Percentiles rank a stretch among this genome's conserved stretches.
These are phyloP conservation scores for Campylomormyrus tamandua DNA, from an alignment of 2,113 vertebrate species.

Conservation along the genomic window DNA sequence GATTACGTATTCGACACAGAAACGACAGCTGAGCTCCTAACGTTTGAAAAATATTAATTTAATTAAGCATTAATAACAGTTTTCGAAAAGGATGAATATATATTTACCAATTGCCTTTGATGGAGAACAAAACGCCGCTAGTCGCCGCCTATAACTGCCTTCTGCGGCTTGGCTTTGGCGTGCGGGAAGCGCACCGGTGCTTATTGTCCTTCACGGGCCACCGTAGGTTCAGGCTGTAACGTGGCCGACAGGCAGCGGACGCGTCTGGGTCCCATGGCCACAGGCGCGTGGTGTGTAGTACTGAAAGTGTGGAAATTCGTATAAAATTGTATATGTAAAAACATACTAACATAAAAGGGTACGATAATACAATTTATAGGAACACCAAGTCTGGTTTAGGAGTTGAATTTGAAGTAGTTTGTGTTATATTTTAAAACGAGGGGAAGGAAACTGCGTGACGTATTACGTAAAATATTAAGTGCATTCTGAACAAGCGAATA, in stretches of 20 bases:
- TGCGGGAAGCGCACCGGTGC: not conserved
- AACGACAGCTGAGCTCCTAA: not conserved
- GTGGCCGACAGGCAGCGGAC: not conserved
- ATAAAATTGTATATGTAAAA: not conserved
- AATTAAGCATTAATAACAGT: not conserved
- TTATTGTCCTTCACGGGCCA: not conserved
- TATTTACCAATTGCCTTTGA: constrained; percentile 17
- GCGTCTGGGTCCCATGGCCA: not conserved
- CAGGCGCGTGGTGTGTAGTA: not conserved
- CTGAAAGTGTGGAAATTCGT: not conserved
- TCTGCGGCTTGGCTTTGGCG: not conserved
- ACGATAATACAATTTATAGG: not conserved
- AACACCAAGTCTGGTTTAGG: not conserved
- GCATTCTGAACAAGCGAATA: not conserved
- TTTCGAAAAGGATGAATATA: not conserved
- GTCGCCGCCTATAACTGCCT: constrained; percentile 15
- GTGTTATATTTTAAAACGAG: not conserved
- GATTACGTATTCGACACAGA: not conserved
- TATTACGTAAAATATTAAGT: not conserved
- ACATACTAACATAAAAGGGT: not conserved
- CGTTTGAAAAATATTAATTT: not conserved
- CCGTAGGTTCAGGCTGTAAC: not conserved
- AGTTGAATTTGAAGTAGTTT: not conserved
- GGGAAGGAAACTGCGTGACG: not conserved
- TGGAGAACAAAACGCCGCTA: not conserved